A percentile compares a stretch with the other conserved stretches of the same genome.
These are phyloP conservation scores for Liodrosophila aerea DNA, from an alignment of 2,888 invertebrate species.

Conservation along the genomic window DNA sequence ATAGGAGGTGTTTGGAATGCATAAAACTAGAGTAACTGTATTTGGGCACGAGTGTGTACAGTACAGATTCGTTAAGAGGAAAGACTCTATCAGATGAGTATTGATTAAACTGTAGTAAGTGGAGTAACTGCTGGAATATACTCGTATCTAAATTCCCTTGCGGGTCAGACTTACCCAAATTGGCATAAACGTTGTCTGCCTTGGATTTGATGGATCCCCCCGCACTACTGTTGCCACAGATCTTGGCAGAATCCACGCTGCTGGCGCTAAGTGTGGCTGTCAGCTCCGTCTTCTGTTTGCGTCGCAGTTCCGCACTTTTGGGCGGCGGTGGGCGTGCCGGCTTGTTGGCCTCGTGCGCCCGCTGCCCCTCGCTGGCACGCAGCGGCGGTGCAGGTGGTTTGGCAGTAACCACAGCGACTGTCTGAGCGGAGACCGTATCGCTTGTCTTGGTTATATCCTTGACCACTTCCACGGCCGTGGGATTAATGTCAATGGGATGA, in stretches of 20 bases:
- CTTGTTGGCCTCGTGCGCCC: constrained; percentile 84
- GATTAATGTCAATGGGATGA: constrained; percentile 93
- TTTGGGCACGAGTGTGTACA: not conserved
- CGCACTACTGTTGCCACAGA: constrained; percentile 51
- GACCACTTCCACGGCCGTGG: constrained; percentile 90
- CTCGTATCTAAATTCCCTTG: too few species aligned
- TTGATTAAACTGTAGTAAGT: too few species aligned
- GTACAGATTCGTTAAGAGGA: too few species aligned
- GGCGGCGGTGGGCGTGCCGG: constrained; percentile 90
- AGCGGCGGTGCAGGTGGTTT: constrained; percentile 92
- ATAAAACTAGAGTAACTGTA: not conserved
- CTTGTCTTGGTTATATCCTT: constrained; percentile 84
- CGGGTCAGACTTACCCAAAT: constrained; percentile 86
- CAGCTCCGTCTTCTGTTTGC: constrained; percentile 84
- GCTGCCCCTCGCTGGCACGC: constrained; percentile 81
- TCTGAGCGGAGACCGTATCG: constrained; percentile 78
- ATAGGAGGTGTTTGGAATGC: constrained; percentile 17
- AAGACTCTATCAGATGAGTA: too few species aligned
- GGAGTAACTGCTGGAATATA: too few species aligned
- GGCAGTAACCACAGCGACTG: constrained; percentile 81
- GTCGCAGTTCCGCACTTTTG: constrained; percentile 86
- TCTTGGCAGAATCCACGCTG: constrained; percentile 63
- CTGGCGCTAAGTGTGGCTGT: constrained; percentile 62
- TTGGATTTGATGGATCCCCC: constrained; percentile 81
- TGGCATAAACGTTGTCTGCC: constrained; percentile 89